phyloP scores from a whole-genome alignment of 2,113 vertebrate species.

The Coptodon bakossiorum region DNA sequence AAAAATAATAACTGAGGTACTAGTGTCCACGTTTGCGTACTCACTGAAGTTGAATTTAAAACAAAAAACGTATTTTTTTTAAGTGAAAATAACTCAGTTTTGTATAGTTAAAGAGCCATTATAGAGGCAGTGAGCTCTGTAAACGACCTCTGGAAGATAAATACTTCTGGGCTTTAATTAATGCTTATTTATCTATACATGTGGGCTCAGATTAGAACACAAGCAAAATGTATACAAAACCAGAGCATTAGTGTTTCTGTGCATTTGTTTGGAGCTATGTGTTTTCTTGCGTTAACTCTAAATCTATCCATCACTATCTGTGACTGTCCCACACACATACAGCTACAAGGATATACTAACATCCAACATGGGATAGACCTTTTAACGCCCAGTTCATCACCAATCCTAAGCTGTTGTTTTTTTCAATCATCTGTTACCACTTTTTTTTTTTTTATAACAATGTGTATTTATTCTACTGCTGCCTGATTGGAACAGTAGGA shows the following conservation, averaged over 20 bases:
- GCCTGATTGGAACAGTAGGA: not conserved
- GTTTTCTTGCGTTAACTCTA: not conserved
- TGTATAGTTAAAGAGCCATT: not conserved
- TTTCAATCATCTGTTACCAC: not conserved
- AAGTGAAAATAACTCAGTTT: not conserved
- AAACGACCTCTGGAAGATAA: not conserved
- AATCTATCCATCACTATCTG: not conserved
- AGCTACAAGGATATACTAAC: not conserved
- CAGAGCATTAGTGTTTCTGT: not conserved
- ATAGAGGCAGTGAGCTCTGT: not conserved
- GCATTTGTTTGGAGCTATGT: not conserved
- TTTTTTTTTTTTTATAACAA: not conserved
- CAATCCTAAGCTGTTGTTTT: not conserved
- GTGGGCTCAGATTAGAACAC: not conserved
- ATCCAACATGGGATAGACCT: not conserved
- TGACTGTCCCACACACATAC: not conserved
- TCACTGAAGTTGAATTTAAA: not conserved
- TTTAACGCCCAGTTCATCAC: not conserved
- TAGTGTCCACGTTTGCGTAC: not conserved
- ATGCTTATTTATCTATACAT: not conserved
- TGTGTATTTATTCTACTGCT: not conserved
- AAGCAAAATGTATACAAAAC: not conserved
- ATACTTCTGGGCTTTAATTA: not conserved
- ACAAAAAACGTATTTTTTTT: rapidly evolving
- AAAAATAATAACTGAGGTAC: not conserved